Conservation (phyloP, 2,888 invertebrate species). For the Leptinotarsa haldemani region DNA sequence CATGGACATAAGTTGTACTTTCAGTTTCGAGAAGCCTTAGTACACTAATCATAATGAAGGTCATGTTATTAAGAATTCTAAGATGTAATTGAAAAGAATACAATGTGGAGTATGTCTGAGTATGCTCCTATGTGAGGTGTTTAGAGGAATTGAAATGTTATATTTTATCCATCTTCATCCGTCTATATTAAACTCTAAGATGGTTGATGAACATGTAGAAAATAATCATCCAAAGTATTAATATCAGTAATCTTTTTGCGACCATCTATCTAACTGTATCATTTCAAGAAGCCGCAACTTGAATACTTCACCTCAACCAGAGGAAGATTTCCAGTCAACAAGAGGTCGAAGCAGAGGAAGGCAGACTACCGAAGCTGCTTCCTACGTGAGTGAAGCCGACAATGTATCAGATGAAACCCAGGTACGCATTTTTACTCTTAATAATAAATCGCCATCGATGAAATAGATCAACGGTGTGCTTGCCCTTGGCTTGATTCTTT, state of each 20-base stretch:
- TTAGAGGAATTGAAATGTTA: no score
- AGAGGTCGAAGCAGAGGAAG: slow-evolving; percentile 66
- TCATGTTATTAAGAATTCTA: no score
- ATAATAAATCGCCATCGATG: neutral
- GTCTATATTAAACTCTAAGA: no score
- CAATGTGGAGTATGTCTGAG: no score
- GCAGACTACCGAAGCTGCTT: slow-evolving; percentile 56
- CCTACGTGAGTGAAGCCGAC: slow-evolving; percentile 53
- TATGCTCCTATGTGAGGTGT: no score
- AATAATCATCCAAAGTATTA: no score
- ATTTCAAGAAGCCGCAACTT: slow-evolving; percentile 69
- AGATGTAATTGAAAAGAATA: no score
- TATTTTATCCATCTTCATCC: no score
- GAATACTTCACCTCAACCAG: slow-evolving; percentile 68
- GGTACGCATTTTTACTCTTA: slow-evolving; percentile 51
- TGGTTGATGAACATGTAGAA: no score
- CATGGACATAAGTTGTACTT: no score
- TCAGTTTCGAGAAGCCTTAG: no score
- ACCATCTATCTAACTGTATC: neutral
- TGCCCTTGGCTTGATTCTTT: slow-evolving; percentile 9
- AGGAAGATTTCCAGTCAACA: slow-evolving; percentile 59
- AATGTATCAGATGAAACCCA: slow-evolving; percentile 63
- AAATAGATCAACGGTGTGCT: slow-evolving; percentile 1
- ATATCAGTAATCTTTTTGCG: neutral
- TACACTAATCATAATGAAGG: no score